These are phyloP conservation scores for Phocoena phocoena DNA, from an alignment of 2,113 vertebrate genomes.

Conservation along the genomic window DNA sequence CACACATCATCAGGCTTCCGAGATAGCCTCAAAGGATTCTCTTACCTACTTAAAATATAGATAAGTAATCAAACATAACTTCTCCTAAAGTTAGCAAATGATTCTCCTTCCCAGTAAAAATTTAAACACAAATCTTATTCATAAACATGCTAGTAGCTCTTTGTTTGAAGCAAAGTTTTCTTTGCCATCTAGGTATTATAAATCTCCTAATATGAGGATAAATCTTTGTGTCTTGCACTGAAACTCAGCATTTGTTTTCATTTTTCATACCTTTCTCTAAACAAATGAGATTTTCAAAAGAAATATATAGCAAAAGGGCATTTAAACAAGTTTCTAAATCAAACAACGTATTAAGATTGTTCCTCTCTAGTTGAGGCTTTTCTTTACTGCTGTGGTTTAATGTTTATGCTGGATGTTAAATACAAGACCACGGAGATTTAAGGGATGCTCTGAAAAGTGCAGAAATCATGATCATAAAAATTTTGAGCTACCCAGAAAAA, in stretches of 20 bases:
- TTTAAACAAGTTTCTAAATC: conserved; percentile 47
- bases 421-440: background rate
- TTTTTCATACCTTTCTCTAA: conserved; percentile 9
- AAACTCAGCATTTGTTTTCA: conserved; percentile 37
- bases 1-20: background rate
- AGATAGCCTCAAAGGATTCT: conserved; percentile 5
- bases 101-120: background rate
- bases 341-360: background rate
- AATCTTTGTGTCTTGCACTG: background rate
- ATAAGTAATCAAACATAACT: background rate
- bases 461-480: background rate
- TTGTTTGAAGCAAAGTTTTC: background rate
- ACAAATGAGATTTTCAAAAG: conserved; percentile 35
- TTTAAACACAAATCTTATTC: background rate
- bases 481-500: background rate
- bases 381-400: background rate
- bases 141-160: background rate
- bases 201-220: background rate
- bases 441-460: background rate
- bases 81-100: background rate
- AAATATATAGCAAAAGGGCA: background rate
- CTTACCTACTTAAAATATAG: background rate
- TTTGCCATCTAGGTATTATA: background rate
- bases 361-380: background rate
- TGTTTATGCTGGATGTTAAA: conserved; percentile 11